These are phyloP conservation scores for Acropternis orthonyx DNA, from an alignment of 2,797 vertebrate species.

Conservation along the genomic window DNA sequence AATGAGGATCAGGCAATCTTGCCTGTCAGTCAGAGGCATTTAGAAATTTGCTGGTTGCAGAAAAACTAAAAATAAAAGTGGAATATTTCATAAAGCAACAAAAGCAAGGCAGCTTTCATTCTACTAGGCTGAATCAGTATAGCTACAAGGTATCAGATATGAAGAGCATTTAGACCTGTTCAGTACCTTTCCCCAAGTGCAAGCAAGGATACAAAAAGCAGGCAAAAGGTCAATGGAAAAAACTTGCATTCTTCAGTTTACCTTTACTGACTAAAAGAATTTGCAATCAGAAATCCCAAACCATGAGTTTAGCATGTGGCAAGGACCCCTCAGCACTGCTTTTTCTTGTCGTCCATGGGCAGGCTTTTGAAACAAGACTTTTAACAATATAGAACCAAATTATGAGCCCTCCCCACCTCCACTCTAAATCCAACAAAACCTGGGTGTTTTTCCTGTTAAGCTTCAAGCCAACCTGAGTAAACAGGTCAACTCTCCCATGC, in stretches of 20 bases:
- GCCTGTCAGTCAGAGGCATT: background rate
- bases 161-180: background rate
- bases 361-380: background rate
- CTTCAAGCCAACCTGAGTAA: background rate
- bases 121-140: background rate
- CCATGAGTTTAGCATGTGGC: background rate
- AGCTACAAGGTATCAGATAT: background rate
- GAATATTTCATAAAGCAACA: background rate
- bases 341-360: background rate
- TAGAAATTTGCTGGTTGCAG: background rate
- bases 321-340: background rate
- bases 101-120: background rate
- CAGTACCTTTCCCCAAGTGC: background rate
- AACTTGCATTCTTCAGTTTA: background rate
- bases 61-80: background rate
- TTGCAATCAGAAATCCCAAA: background rate
- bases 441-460: background rate
- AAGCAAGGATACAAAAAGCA: background rate
- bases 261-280: background rate
- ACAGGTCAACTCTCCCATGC: slow-evolving; percentile 3
- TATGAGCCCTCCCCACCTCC: background rate
- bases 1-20: background rate
- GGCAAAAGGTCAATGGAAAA: background rate
- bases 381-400: background rate
- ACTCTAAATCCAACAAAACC: background rate